phyloP scores from a whole-genome alignment of 2,888 invertebrate species.

The Phytoseiulus persimilis region DNA sequence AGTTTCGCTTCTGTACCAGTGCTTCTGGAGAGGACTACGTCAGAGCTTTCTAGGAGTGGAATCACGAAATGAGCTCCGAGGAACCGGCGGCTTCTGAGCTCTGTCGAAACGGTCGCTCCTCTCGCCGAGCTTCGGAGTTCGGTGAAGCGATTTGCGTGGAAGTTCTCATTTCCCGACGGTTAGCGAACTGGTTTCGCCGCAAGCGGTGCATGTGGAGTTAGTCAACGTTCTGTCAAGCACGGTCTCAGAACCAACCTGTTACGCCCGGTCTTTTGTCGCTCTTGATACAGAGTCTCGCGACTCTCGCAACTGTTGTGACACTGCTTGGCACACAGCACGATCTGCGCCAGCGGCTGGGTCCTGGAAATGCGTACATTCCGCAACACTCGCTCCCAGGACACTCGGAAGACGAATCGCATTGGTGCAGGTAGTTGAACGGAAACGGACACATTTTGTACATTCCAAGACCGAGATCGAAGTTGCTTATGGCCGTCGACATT shows the following conservation, averaged over 20 bases:
- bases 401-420: constrained; percentile 28
- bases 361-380: constrained; percentile 37
- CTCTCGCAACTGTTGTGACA: constrained; percentile 24
- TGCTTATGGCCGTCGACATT: constrained; percentile 21
- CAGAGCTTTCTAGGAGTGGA: neutral
- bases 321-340: constrained; percentile 31
- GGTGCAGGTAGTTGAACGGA: constrained; percentile 21
- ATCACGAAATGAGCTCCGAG: too few relatives aligned
- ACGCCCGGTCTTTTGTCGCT: constrained; percentile 21
- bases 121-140: too few relatives aligned
- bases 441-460: constrained; percentile 31
- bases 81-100: too few relatives aligned
- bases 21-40: neutral
- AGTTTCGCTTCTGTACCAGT: neutral
- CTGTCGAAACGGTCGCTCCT: too few relatives aligned
- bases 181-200: neutral
- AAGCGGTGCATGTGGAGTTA: neutral
- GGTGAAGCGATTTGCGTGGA: too few relatives aligned
- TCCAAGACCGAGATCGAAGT: constrained; percentile 35
- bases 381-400: constrained; percentile 30
- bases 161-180: too few relatives aligned
- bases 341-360: neutral
- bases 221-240: neutral
- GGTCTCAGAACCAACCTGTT: neutral
- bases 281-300: constrained; percentile 31